A percentile compares a stretch with the other conserved stretches of the same genome.
phyloP scores from a whole-genome alignment of 2,797 vertebrate species.

The Selene dorsalis region DNA sequence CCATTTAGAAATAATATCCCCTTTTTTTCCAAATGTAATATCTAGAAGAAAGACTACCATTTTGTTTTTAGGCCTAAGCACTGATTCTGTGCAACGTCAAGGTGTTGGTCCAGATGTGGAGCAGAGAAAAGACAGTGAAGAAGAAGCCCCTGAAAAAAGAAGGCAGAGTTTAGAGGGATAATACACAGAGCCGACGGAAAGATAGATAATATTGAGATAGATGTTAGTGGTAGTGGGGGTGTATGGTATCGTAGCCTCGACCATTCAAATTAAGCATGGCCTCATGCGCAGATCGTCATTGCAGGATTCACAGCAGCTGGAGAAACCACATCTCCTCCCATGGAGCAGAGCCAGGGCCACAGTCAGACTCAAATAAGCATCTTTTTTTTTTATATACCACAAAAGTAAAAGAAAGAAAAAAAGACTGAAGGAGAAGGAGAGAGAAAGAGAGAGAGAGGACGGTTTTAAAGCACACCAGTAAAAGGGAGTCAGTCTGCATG shows the following conservation, averaged over 20 bases:
- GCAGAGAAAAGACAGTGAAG: constrained; percentile 8
- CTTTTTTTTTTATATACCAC: constrained; percentile 70
- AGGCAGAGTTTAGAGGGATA: neutral
- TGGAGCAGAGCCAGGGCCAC: constrained; percentile 72
- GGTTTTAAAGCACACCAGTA: constrained; percentile 59
- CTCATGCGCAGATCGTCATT: constrained; percentile 73
- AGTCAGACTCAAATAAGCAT: constrained; percentile 77
- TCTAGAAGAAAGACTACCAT: too few species aligned
- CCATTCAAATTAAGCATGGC: constrained; percentile 75
- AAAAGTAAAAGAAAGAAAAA: constrained; percentile 66
- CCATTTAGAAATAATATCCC: neutral
- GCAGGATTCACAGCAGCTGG: constrained; percentile 80
- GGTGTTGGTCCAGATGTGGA: neutral
- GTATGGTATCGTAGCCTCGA: constrained; percentile 48
- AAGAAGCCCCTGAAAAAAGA: neutral
- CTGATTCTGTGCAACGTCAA: neutral
- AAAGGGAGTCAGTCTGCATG: constrained; percentile 63
- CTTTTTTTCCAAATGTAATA: too few species aligned
- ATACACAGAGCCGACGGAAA: constrained; percentile 9
- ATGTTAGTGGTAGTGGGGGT: constrained; percentile 42
- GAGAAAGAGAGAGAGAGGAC: constrained; percentile 13
- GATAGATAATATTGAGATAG: constrained; percentile 28
- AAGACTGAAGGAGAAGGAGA: constrained; percentile 38
- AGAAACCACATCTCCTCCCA: constrained; percentile 83
- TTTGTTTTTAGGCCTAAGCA: neutral